Percentiles rank a stretch among this genome's conserved stretches.
These are phyloP conservation scores for Muntiacus muntjak DNA, from an alignment of 2,113 vertebrate species.

Conservation along the genomic window DNA sequence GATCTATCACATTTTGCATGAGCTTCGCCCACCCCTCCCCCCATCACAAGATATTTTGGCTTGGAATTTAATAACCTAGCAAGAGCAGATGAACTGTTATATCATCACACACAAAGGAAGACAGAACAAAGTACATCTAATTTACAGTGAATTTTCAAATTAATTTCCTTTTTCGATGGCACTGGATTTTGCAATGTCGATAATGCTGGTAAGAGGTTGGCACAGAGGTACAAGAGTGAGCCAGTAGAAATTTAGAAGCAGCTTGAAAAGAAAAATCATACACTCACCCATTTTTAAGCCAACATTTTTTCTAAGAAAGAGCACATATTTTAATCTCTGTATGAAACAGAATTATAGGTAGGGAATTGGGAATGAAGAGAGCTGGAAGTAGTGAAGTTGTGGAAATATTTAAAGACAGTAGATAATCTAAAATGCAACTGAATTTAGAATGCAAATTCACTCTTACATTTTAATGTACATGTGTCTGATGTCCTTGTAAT, in stretches of 20 bases:
- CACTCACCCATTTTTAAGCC: slow-evolving; percentile 49
- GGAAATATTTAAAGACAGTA: slow-evolving; percentile 59
- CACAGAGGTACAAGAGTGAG: background rate
- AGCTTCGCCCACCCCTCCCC: background rate
- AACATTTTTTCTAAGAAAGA: slow-evolving; percentile 30
- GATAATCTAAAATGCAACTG: slow-evolving; percentile 36
- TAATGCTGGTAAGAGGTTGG: slow-evolving; percentile 9
- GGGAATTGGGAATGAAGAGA: background rate
- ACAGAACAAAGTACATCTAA: slow-evolving; percentile 52
- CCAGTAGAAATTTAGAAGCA: slow-evolving; percentile 54
- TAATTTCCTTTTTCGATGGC: slow-evolving; percentile 26
- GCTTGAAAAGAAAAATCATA: slow-evolving; percentile 55
- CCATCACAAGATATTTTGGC: slow-evolving; percentile 52
- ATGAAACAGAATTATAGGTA: slow-evolving; percentile 51
- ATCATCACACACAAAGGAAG: slow-evolving; percentile 26
- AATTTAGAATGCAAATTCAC: slow-evolving; percentile 47
- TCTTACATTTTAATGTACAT: slow-evolving; percentile 34
- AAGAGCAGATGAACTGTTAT: slow-evolving; percentile 40
- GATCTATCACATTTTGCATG: background rate
- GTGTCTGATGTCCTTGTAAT: slow-evolving; percentile 3
- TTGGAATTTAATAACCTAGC: background rate
- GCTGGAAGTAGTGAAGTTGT: slow-evolving; percentile 1
- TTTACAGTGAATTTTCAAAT: slow-evolving; percentile 53
- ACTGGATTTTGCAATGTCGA: slow-evolving; percentile 5
- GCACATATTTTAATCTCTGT: slow-evolving; percentile 44